Evolutionary conservation across 2,888 invertebrate species (phyloP), one percentile per base, ranked within the genome.

Genomic region (Parapristionchus giblindavisi): DNA sequence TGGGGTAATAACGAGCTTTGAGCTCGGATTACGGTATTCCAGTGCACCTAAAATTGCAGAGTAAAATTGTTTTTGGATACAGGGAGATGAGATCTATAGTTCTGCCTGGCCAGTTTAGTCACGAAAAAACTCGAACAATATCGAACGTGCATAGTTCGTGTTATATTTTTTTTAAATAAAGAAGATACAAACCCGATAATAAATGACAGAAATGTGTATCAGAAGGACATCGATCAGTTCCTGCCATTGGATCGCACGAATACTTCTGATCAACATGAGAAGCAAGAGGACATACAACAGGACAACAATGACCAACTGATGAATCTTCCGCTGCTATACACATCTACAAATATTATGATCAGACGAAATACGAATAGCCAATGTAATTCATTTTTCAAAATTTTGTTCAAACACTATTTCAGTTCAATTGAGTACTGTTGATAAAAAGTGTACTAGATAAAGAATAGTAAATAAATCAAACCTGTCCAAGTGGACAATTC

Each of bases 191-290:
- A 80, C 87, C 87, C 24, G 84, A 82, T 21, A 87, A 60, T n/a
- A 83, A 79, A 76, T 87, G 86, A 75, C 87, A 87, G 77, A 82
- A 86, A 71, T 87, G 87, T 21, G 86, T 85, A 60, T 87, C 87
- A 21, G 83, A 78, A 1, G 87, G 87, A 60, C 87, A 87, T 48
- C 80, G 77, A n/a, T 52, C 38, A 2, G 76, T 65, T 2, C 75
- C 48, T 1, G 83, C 81, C 60, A 79, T 78, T 24, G 82, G 80
- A 77, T 82, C 80, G 72, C 83, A 81, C n/a, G 81, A 81, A 75
- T 83, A 68, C n/a, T 70, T 70, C 0, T 52, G 66, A 61, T 87
- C 87, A 17, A 84, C 81, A 61, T 80, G 79, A 8, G 83, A 80
- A 24, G 85, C 79, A 24, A 87, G 77, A 4, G 87, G 87, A 61